Conservation (phyloP, 2,113 vertebrate species). For the Pachycephala philippinensis region DNA sequence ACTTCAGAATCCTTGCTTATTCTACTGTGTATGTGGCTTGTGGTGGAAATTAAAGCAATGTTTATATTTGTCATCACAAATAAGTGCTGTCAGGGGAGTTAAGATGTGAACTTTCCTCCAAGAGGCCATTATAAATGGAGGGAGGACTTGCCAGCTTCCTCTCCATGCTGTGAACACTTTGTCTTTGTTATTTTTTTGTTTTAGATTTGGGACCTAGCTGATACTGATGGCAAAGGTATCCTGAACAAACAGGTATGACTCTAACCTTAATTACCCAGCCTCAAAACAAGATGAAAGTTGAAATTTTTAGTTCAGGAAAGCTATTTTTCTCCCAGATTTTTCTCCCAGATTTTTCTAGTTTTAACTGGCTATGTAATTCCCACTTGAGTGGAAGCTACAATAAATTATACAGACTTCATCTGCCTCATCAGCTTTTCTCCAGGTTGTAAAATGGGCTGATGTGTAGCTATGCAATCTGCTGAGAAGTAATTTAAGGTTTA, state of each 20-base stretch:
- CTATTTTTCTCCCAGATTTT: background rate
- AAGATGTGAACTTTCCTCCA: background rate
- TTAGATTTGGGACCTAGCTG: constrained; percentile 97
- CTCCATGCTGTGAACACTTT: background rate
- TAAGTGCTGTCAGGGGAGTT: background rate
- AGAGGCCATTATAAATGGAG: background rate
- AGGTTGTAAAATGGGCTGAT: background rate
- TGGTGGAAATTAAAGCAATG: background rate
- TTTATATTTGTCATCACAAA: background rate
- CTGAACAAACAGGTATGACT: constrained; percentile 92
- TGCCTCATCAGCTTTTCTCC: background rate
- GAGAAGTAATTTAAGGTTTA: background rate
- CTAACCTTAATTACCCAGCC: background rate
- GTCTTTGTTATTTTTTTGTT: background rate
- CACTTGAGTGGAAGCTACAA: background rate
- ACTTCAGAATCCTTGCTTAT: background rate
- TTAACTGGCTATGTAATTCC: background rate
- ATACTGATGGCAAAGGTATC: constrained; percentile 91
- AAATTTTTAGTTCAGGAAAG: background rate
- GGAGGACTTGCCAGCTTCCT: background rate
- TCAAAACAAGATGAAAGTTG: background rate
- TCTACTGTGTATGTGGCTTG: background rate
- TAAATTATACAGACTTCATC: background rate
- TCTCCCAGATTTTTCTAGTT: background rate
- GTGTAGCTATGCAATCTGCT: background rate